These are phyloP conservation scores for Melinaea menophilus DNA, from an alignment of 2,888 invertebrate species.

Conservation along the genomic window DNA sequence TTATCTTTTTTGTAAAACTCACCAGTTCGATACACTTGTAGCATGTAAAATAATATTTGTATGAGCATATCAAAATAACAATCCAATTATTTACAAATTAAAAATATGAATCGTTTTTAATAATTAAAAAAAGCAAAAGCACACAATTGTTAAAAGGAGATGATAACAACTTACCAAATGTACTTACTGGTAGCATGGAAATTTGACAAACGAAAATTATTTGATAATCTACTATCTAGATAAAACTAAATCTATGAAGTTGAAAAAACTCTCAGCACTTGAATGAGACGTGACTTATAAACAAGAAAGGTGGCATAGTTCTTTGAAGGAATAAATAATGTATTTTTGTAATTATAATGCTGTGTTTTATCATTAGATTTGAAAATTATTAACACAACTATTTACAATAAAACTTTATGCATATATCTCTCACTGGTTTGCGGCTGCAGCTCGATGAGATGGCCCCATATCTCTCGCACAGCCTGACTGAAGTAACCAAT, in stretches of 20 bases:
- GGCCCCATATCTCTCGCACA: slow-evolving; percentile 90
- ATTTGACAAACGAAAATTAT: not conserved
- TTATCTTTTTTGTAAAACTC: slow-evolving; percentile 4
- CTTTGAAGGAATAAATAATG: too few relatives aligned
- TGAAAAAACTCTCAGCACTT: not conserved
- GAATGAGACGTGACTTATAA: too few relatives aligned
- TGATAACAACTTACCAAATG: slow-evolving; percentile 44
- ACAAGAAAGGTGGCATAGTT: too few relatives aligned
- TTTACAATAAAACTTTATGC: too few relatives aligned
- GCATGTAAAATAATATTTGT: slow-evolving; percentile 21
- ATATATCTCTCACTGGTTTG: slow-evolving; percentile 82
- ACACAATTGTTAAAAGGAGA: not conserved
- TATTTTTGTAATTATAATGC: too few relatives aligned
- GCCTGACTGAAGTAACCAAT: slow-evolving; percentile 95
- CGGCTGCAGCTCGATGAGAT: slow-evolving; percentile 92
- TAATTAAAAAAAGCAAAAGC: not conserved
- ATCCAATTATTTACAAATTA: too few relatives aligned
- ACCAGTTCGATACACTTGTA: slow-evolving; percentile 27
- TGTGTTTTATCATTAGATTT: too few relatives aligned
- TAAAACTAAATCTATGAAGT: not conserved
- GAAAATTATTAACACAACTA: too few relatives aligned
- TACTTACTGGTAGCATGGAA: slow-evolving; percentile 50
- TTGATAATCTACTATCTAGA: not conserved
- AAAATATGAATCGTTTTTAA: too few relatives aligned
- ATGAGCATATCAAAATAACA: not conserved